Base-by-base conservation (phyloP, 2,888 invertebrate species). In the Vesta saturnalis region DNA sequence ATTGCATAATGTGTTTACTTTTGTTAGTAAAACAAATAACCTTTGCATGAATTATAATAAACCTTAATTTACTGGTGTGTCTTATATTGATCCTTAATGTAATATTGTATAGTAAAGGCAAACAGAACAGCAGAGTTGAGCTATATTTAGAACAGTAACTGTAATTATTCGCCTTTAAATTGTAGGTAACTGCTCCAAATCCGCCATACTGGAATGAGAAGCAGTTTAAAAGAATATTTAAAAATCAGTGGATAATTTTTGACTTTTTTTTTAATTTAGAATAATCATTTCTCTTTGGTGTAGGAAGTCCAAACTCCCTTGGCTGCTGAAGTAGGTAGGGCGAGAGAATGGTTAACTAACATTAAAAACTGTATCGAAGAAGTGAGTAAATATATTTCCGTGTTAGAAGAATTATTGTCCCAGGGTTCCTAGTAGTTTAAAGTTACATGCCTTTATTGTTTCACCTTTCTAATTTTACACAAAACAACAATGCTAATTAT, bases 241-340 rank as follows among this genome's bases (percentile, higher is more conserved):
- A 35, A 58, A 35, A 30, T 56, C 3, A 14, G 14, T 10, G n/a
- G n/a, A n/a, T n/a, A n/a, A n/a, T n/a, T n/a, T n/a, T n/a, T 54
- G 12, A 21, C n/a, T 22, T 22, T 15, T 2, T 16, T 23, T 56
- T 56, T 15, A 23, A 56, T 58, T 58, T 39, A 58, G 59, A 70
- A 69, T 74, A 76, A 74, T 76, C 62, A 59, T 69, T 76, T 79
- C 77, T 80, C 70, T 80, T 81, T 81, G 81, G 80, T 84, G 80
- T 80, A 85, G 84, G 83, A 78, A 72, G 76, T 80, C 79, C 85
- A 86, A 83, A 89, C 89, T 80, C 89, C 91, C 79, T 88, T 94
- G 86, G 93, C 93, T 81, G 90, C 89, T 84, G 94, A 94, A 88
- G 92, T 94, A 82, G 94, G 93, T 82, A 94, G 92, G 87, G 93